Evolutionary conservation across 2,797 vertebrate genomes (phyloP), one percentile per base, ranked within the genome.

Genomic region (Triplophysa yarkandensis): DNA sequence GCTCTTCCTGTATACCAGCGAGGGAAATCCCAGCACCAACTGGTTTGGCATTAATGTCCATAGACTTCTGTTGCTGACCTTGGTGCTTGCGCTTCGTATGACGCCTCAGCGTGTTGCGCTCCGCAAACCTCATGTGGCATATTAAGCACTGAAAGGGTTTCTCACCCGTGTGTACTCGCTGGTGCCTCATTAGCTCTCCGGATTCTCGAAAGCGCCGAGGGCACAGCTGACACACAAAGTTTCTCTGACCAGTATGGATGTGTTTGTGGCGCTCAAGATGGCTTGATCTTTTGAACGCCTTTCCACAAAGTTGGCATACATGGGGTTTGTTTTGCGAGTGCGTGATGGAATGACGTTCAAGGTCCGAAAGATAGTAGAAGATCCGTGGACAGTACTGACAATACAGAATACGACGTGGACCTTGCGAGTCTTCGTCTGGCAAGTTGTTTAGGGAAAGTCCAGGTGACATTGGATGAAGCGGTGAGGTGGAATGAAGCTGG

Each of bases 241-340:
- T 95, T 81, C 95, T 89, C 82, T 95, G 91, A 80, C 95, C 95
- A 0, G 94, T 94, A 84, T 96, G 95, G 81, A 96, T 96, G 88
- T 96, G 94, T 85, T 94, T 93, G 89, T 96, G 95, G 62, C 95
- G 87, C 90, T 95, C 94, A 85, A 96, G 89, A 85, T 96, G 95
- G 83, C 94, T 95, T 81, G 95, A 95, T 64, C 95, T 91, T 83
- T 96, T 95, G 89, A 96, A 96, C 83, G 93, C 92, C 87, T 95
- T 96, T 81, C 93, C 93, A 6, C 95, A 96, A 82, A 93, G 92
- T 71, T 92, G 90, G 85, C 94, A 96, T 34, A 93, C 86, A 3
- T 95, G 93, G 0, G 95, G 95, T 87, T 96, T 96, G 88, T 90
- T 93, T 90, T 95, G 94, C 0, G 95, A 95, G 84, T 96, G 95